phyloP scores from a whole-genome alignment of 2,888 invertebrate species.

The Andricus quercusramuli region DNA sequence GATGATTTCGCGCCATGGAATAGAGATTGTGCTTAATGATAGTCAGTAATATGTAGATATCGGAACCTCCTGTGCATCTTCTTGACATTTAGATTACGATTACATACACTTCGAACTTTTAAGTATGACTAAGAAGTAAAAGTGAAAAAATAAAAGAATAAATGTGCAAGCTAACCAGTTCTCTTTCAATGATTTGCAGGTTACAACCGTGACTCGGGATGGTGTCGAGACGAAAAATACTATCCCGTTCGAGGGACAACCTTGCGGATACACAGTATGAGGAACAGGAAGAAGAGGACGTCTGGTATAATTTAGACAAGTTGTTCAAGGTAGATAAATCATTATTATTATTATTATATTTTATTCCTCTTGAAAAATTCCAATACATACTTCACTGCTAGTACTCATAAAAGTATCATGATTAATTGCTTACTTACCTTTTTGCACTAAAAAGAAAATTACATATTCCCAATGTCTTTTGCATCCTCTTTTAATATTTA shows the following conservation, averaged over 20 bases:
- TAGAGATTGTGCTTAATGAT: not conserved
- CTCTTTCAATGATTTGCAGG: constrained; percentile 64
- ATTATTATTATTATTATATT: not conserved
- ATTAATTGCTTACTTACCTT: too few relatives aligned
- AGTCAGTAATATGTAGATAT: constrained; percentile 34
- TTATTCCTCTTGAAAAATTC: too few relatives aligned
- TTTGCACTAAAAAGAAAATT: too few relatives aligned
- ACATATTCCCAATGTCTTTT: too few relatives aligned
- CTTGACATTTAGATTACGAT: constrained; percentile 56
- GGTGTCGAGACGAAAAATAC: constrained; percentile 94
- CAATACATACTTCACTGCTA: too few relatives aligned
- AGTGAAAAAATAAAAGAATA: constrained; percentile 43
- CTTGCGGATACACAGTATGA: constrained; percentile 90
- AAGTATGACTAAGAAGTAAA: constrained; percentile 44
- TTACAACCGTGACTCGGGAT: constrained; percentile 80
- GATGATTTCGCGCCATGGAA: constrained; percentile 3
- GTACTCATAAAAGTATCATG: too few relatives aligned
- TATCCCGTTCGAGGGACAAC: constrained; percentile 95
- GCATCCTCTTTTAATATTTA: too few relatives aligned
- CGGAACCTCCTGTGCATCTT: constrained; percentile 42
- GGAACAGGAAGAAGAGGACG: constrained; percentile 91
- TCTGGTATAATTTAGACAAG: constrained; percentile 97
- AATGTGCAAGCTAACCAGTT: constrained; percentile 61
- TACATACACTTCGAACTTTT: constrained; percentile 57
- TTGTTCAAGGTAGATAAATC: constrained; percentile 88